Evolutionary conservation across 2,797 vertebrate genomes (phyloP), one percentile per base, ranked within the genome.

Genomic region (Etheostoma perlongum): DNA sequence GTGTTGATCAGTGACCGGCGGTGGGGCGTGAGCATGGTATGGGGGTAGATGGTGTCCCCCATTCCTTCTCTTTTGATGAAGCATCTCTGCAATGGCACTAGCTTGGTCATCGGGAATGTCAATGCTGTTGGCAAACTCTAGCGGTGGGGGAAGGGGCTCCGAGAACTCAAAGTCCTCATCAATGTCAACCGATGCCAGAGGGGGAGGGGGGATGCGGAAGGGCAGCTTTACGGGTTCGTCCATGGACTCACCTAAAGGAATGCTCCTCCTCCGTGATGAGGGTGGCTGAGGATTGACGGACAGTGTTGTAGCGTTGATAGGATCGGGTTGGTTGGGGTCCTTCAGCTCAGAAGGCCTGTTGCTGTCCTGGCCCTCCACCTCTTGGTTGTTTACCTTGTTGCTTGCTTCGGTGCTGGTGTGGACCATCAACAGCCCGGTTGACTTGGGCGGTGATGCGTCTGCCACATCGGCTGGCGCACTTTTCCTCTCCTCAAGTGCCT

Each of bases 101-200:
- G 94, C 89, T 16, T 97, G 96, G 73, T 99, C 97, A 0, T 99
- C 98, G 0, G 98, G 96, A 72, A 98, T 97, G 89, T 99, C 98
- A 62, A 99, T 97, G 87, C 98, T 99, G 89, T 99, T 99, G 51
- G 98, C 98, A 11, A 99, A 99, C 90, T 99, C 98, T 76, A 99
- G 92, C 1, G 98, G 98, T 13, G 98, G 98, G 1, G 98, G 98
- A 40, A 99, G 94, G 2, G 98, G 98, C 88, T 99, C 98, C 2
- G 96, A 93, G 79, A 97, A 98, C 42, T 98, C 94, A 84, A 99
- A 99, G n/a, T 99, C 98, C 78, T 99, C 98, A 13, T 99, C 97
- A 0, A 98, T 95, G 82, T 99, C 98, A 21, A 99, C 96, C 0
- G 98, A 99, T 0, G 96, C 96, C 77, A 99, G 88, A 25, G 97